phyloP scores from a whole-genome alignment of 64 coral and sea anemone species.

The Stylophora pistillata region DNA sequence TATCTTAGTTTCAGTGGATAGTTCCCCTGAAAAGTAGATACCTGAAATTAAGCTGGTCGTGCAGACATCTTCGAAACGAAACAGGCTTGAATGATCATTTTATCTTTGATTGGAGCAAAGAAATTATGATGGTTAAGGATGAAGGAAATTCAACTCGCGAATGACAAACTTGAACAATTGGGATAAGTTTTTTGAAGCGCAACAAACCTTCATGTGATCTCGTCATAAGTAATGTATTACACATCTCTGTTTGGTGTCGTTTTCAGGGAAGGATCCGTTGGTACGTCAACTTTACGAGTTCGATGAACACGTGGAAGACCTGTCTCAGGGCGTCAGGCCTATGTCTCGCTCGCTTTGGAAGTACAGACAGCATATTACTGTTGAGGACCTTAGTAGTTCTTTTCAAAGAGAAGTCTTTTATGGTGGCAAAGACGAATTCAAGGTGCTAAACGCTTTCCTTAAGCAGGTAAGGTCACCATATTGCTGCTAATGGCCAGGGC shows the following conservation, averaged over 20 bases:
- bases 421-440: not conserved
- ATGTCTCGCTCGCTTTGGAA: conserved; percentile 45
- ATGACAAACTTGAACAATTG: no score
- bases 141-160: no score
- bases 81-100: no score
- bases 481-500: no score
- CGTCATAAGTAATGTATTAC: not conserved
- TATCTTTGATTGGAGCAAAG: no score
- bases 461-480: conserved; percentile 36
- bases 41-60: no score
- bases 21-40: no score
- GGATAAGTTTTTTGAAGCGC: no score
- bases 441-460: conserved; percentile 22
- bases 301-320: conserved; percentile 24
- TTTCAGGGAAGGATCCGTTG: conserved; percentile 58
- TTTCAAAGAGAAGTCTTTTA: conserved; percentile 6
- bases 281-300: conserved; percentile 72
- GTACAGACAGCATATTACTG: conserved; percentile 63
- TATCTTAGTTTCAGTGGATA: no score
- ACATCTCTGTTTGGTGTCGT: not conserved
- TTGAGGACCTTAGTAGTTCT: conserved; percentile 21
- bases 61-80: no score
- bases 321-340: not conserved
- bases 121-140: no score
- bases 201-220: no score